phyloP scores from a whole-genome alignment of 2,113 vertebrate genomes.

The Rissa tridactyla region DNA sequence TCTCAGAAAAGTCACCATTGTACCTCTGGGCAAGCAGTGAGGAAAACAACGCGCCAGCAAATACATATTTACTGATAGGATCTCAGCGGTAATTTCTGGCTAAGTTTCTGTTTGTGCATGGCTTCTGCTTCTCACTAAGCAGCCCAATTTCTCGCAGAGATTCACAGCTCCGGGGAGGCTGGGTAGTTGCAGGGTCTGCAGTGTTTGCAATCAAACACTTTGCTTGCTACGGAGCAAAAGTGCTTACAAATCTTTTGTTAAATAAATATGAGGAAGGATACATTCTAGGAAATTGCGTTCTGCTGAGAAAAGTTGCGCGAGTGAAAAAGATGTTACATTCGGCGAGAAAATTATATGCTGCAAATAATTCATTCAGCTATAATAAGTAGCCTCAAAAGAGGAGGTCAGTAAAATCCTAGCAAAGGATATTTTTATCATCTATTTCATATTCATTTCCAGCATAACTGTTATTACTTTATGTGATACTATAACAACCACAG shows the following conservation, averaged over 20 bases:
- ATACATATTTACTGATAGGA: not conserved
- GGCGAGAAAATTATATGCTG: slow-evolving; percentile 69
- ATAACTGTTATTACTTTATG: slow-evolving; percentile 59
- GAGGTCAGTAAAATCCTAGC: slow-evolving; percentile 61
- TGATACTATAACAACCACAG: slow-evolving; percentile 13
- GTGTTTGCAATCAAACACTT: slow-evolving; percentile 26
- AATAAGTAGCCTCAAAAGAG: slow-evolving; percentile 72
- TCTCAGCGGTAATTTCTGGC: not conserved
- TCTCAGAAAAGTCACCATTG: not conserved
- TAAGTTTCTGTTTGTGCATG: not conserved
- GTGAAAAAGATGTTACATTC: slow-evolving; percentile 46
- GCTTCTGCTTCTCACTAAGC: not conserved
- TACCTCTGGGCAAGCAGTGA: not conserved
- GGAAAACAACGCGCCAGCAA: not conserved
- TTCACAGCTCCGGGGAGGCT: slow-evolving; percentile 1
- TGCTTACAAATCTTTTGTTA: slow-evolving; percentile 44
- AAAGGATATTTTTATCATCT: slow-evolving; percentile 55
- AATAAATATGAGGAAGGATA: slow-evolving; percentile 40
- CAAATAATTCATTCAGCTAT: slow-evolving; percentile 62
- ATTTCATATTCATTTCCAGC: slow-evolving; percentile 54
- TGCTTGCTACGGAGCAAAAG: not conserved
- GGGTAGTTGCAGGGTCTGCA: not conserved
- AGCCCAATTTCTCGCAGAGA: not conserved
- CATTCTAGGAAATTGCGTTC: slow-evolving; percentile 26
- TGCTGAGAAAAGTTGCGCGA: not conserved